Evolutionary conservation across 2,888 invertebrate species (phyloP), one percentile per base, ranked within the genome.

Genomic region (Synanthedon andrenaeformis): DNA sequence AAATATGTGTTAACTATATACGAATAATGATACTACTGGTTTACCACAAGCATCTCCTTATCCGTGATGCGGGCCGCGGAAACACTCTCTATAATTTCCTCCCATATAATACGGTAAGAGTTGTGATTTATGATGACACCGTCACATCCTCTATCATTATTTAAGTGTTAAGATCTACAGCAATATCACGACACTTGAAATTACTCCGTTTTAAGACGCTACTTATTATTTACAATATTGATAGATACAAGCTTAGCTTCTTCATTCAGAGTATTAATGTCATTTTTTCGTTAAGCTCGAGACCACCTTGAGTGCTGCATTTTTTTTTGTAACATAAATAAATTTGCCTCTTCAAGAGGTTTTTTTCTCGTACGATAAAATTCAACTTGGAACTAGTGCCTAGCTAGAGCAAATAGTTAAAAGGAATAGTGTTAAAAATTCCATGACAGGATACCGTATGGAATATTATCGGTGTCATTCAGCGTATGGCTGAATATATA

Each of bases 61-160:
- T 76, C 72, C 62, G 57, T 71, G 75, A 85, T 84, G 81, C 83
- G 80, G 84, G 85, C 71, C 66, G 74, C 76, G 79, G 79, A 80
- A 77, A 77, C 69, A 71, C 68, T 62, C 68, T 62, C 67, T 75
- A 76, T 77, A 75, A 80, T 79, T 78, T 77, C 72, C 74, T 76
- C 70, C 64, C 70, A 70, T 72, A 76, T 67, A 71, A 72, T 71
- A 70, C 69, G 53, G 65, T 64, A 63, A 69, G 67, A 62, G 59
- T 59, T 63, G 68, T 76, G 77, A 81, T 84, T 82, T 82, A 82
- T 78, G 66, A 60, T 67, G 73, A 69, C 72, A 72, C 60, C 65
- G 70, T 73, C 70, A 63, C 62, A 63, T 69, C 59, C 67, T 62
- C 63, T 67, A 69, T 70, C 62, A 69, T 69, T 70, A 69, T 70